Conservation (phyloP, 1,140 invertebrate species). For the Apis florea region DNA sequence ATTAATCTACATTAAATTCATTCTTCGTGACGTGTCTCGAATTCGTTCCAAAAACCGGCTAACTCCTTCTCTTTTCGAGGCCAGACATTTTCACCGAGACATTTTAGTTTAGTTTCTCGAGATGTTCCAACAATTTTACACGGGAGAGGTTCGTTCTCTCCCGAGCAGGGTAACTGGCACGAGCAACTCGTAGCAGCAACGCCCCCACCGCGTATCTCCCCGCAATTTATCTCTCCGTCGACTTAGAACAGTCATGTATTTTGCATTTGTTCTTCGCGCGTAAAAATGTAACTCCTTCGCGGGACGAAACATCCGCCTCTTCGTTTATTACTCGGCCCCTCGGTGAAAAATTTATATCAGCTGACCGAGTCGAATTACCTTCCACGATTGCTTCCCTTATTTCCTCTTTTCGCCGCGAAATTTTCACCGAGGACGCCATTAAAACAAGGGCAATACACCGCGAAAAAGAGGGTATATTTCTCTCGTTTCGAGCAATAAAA, state of each 20-base stretch:
- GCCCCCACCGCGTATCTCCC: background rate
- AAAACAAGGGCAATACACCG: background rate
- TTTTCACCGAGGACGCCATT: background rate
- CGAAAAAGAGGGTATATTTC: background rate
- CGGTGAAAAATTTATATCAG: slow-evolving; percentile 15
- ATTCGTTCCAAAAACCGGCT: background rate
- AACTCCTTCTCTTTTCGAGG: background rate
- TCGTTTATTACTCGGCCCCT: background rate
- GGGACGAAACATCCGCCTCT: background rate
- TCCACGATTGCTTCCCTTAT: too few species aligned
- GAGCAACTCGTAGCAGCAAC: background rate
- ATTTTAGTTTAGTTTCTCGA: background rate
- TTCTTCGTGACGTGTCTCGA: background rate
- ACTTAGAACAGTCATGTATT: slow-evolving; percentile 34
- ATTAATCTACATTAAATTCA: too few species aligned
- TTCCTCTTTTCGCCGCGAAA: background rate
- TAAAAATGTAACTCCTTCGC: slow-evolving; percentile 23
- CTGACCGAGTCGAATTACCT: too few species aligned
- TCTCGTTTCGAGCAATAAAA: slow-evolving; percentile 1
- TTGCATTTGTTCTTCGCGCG: background rate
- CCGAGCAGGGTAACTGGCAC: background rate
- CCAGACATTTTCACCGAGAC: background rate
- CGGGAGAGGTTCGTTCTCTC: background rate
- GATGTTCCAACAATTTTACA: background rate
- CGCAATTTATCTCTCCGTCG: slow-evolving; percentile 28